phyloP scores from a whole-genome alignment of 1,140 invertebrate species.

The Colletes latitarsis region DNA sequence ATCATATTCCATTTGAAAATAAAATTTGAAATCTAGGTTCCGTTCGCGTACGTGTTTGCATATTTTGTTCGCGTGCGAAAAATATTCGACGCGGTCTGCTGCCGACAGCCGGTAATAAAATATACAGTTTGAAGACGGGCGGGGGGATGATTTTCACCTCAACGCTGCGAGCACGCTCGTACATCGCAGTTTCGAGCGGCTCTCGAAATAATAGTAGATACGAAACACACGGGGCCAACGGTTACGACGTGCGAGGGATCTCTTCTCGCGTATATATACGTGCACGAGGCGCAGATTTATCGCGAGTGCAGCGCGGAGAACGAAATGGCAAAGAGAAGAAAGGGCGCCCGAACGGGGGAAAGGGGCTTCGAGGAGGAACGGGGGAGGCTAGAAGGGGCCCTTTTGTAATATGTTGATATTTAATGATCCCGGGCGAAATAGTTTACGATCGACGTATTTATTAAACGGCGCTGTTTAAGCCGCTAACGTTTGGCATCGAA shows the following conservation, averaged over 20 bases:
- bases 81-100: too few relatives aligned
- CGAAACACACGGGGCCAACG: slow-evolving; percentile 31
- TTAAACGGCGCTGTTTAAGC: slow-evolving; percentile 73
- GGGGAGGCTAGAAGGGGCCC: slow-evolving; percentile 17
- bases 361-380: background rate
- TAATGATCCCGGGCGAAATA: slow-evolving; percentile 72
- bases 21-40: too few relatives aligned
- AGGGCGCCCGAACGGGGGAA: slow-evolving; percentile 15
- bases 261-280: slow-evolving; percentile 20
- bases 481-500: slow-evolving; percentile 46
- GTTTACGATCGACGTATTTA: slow-evolving; percentile 77
- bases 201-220: slow-evolving; percentile 46
- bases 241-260: slow-evolving; percentile 42
- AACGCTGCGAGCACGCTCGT: background rate
- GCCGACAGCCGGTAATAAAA: background rate
- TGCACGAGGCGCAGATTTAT: slow-evolving; percentile 69
- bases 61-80: too few relatives aligned
- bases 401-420: slow-evolving; percentile 74
- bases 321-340: slow-evolving; percentile 48
- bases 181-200: background rate
- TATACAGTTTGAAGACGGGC: background rate
- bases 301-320: slow-evolving; percentile 45
- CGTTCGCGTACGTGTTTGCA: too few relatives aligned
- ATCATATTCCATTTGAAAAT: too few relatives aligned
- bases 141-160: slow-evolving; percentile 9